A percentile compares a stretch with the other conserved stretches of the same genome.
phyloP scores from a whole-genome alignment of 2,797 vertebrate genomes.

The Bovichtus diacanthus region DNA sequence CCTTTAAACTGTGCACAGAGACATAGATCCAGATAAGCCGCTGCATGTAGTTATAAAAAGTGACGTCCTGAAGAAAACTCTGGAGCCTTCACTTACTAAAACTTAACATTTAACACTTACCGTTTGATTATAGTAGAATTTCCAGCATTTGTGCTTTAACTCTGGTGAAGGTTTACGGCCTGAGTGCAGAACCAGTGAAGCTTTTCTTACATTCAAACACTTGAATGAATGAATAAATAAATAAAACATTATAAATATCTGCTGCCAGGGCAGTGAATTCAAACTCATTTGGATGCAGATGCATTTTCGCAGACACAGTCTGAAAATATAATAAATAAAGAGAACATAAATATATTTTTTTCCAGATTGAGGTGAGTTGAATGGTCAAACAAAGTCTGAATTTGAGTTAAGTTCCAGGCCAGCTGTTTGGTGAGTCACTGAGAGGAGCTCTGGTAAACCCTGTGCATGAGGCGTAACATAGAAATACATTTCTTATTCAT shows the following conservation, averaged over 20 bases:
- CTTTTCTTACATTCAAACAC: not conserved
- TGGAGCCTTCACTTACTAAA: too few species aligned
- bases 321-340: not conserved
- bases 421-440: too few species aligned
- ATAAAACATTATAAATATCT: not conserved
- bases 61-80: not conserved
- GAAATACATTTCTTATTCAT: not conserved
- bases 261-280: not conserved
- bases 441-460: too few species aligned
- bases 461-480: not conserved
- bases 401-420: too few species aligned
- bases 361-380: not conserved
- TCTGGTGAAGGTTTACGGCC: too few species aligned
- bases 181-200: too few species aligned
- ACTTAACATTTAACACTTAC: too few species aligned
- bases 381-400: not conserved
- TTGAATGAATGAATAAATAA: not conserved
- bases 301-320: not conserved
- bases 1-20: not conserved
- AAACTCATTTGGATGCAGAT: not conserved
- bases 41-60: not conserved
- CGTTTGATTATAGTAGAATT: not conserved
- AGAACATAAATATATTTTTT: too few species aligned
- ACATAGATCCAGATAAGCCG: not conserved
- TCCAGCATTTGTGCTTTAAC: not conserved